A percentile compares a stretch with the other conserved stretches of the same genome.
phyloP scores from a whole-genome alignment of 2,797 vertebrate species.

The Melanotaenia boesemani region DNA sequence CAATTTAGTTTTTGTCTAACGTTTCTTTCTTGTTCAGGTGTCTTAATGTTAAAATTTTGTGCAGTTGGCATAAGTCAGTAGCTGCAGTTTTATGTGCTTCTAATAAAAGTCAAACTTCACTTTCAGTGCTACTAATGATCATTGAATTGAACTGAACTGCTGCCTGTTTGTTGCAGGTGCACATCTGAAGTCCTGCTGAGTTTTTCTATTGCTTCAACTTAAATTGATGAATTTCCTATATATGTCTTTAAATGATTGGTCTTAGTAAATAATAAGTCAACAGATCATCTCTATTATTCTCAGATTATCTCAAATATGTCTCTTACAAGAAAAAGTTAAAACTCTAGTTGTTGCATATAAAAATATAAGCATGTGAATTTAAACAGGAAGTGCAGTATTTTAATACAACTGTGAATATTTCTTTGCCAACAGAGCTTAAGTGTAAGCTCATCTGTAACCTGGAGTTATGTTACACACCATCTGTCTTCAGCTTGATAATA shows the following conservation, averaged over 20 bases:
- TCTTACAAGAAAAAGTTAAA: neutral
- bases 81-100: slow-evolving; percentile 15
- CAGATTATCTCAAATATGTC: neutral
- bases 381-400: neutral
- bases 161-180: neutral
- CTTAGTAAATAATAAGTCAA: no score
- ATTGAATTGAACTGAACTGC: neutral
- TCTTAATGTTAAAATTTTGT: slow-evolving; percentile 14
- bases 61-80: neutral
- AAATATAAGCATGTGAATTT: neutral
- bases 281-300: neutral
- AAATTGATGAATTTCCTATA: neutral
- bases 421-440: slow-evolving; percentile 14
- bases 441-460: slow-evolving; percentile 6
- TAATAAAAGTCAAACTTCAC: neutral
- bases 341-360: neutral
- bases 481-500: slow-evolving; percentile 17
- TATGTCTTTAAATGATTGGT: no score
- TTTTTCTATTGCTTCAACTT: neutral
- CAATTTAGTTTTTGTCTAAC: neutral
- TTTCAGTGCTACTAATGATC: neutral
- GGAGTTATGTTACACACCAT: slow-evolving; percentile 18
- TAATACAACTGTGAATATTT: neutral
- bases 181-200: neutral
- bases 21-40: slow-evolving; percentile 12